Conservation (phyloP, 2,888 invertebrate species). For the Sarcophaga carnaria region DNA sequence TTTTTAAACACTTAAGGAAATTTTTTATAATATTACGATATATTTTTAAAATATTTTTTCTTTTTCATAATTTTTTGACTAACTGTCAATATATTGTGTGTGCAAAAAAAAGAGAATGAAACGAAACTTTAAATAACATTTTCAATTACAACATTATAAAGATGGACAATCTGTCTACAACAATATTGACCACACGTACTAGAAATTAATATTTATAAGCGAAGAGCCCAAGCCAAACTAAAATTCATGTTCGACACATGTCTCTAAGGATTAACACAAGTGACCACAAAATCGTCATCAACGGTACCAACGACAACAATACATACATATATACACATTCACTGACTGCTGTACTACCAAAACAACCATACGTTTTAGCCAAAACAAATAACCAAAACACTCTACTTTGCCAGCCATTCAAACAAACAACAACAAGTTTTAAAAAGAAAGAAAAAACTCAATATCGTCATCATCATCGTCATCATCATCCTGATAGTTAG, state of each 20-base stretch:
- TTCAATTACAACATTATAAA: constrained; percentile 81
- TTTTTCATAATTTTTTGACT: constrained; percentile 30
- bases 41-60: background rate
- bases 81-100: constrained; percentile 52
- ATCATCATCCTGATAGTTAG: constrained; percentile 23
- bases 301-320: constrained; percentile 38
- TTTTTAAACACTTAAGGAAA: too few species aligned
- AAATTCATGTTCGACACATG: constrained; percentile 81
- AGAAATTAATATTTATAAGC: constrained; percentile 80
- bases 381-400: constrained; percentile 26
- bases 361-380: background rate
- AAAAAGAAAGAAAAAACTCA: background rate
- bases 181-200: constrained; percentile 75
- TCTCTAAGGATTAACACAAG: constrained; percentile 80
- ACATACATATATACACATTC: constrained; percentile 12
- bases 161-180: constrained; percentile 81
- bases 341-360: background rate
- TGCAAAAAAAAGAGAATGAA: constrained; percentile 13
- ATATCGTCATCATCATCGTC: constrained; percentile 33
- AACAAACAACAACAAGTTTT: constrained; percentile 9
- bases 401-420: constrained; percentile 29
- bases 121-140: constrained; percentile 71
- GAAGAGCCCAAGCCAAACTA: constrained; percentile 73
- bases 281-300: constrained; percentile 80
- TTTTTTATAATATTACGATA: too few species aligned